A percentile compares a stretch with the other conserved stretches of the same genome.
These are phyloP conservation scores for Drosophila bifasciata DNA, from an alignment of 1,140 invertebrate species.

Conservation along the genomic window DNA sequence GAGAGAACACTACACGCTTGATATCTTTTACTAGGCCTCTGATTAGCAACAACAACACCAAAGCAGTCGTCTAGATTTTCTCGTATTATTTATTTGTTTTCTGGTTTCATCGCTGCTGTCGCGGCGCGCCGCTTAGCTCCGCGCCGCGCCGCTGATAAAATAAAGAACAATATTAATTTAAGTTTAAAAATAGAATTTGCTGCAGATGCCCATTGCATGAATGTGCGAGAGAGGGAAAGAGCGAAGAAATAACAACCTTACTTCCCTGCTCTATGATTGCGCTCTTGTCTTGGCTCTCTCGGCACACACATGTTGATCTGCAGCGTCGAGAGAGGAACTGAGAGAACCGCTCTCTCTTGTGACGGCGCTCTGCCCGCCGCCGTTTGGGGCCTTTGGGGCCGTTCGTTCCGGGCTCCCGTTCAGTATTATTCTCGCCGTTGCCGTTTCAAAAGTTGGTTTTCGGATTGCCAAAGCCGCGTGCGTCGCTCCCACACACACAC, in stretches of 20 bases:
- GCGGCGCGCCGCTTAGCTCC: conserved; percentile 53
- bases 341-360: conserved; percentile 20
- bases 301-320: conserved; percentile 51
- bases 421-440: conserved; percentile 80
- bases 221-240: conserved; percentile 46
- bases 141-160: conserved; percentile 79
- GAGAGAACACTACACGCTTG: not conserved
- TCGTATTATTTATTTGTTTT: conserved; percentile 79
- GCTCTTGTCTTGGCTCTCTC: conserved; percentile 28
- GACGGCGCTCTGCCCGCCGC: conserved; percentile 27
- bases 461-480: conserved; percentile 56
- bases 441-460: conserved; percentile 66
- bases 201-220: conserved; percentile 76
- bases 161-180: conserved; percentile 83
- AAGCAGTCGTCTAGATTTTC: conserved; percentile 67
- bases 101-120: conserved; percentile 45
- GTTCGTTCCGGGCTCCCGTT: conserved; percentile 19
- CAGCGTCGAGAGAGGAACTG: conserved; percentile 11
- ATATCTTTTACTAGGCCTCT: conserved; percentile 44
- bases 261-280: conserved; percentile 41
- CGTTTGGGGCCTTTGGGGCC: conserved; percentile 48
- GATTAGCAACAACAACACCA: conserved; percentile 22
- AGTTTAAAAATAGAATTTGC: conserved; percentile 81
- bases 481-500: conserved; percentile 28
- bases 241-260: conserved; percentile 20